phyloP scores from a whole-genome alignment of 2,113 vertebrate species.

The Zosterops borbonicus region DNA sequence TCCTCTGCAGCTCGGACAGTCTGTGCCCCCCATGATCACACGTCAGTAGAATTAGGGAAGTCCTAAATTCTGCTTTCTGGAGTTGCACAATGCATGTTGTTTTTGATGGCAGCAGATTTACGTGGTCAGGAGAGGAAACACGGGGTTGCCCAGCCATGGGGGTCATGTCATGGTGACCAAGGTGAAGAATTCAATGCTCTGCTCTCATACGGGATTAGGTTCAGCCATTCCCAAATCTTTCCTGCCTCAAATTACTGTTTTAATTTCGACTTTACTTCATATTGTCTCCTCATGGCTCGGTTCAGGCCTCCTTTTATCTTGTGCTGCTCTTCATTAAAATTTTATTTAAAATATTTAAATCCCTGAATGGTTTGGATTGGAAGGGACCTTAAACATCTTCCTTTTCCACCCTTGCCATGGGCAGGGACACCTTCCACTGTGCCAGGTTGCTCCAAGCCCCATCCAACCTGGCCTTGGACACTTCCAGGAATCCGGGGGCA shows the following conservation, averaged over 20 bases:
- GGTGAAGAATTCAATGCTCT: neutral
- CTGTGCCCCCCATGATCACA: neutral
- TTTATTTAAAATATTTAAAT: neutral
- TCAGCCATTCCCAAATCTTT: neutral
- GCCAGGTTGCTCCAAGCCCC: neutral
- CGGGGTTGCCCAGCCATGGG: neutral
- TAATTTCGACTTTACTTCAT: neutral
- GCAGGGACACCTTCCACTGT: neutral
- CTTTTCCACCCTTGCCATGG: neutral
- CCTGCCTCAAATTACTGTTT: neutral
- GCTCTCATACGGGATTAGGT: neutral
- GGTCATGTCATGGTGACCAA: neutral
- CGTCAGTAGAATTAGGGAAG: neutral
- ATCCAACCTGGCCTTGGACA: rapidly evolving
- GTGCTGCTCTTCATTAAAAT: neutral
- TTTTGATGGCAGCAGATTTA: neutral
- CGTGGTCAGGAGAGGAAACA: neutral
- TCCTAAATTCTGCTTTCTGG: neutral
- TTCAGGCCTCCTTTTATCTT: neutral
- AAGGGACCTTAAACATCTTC: neutral
- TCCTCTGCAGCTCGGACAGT: neutral
- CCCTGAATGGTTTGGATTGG: too few species aligned
- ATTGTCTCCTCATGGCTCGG: neutral
- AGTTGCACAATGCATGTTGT: neutral
- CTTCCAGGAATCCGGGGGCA: neutral